These are phyloP conservation scores for Tachina lurida DNA, from an alignment of 2,888 invertebrate species.

Conservation along the genomic window DNA sequence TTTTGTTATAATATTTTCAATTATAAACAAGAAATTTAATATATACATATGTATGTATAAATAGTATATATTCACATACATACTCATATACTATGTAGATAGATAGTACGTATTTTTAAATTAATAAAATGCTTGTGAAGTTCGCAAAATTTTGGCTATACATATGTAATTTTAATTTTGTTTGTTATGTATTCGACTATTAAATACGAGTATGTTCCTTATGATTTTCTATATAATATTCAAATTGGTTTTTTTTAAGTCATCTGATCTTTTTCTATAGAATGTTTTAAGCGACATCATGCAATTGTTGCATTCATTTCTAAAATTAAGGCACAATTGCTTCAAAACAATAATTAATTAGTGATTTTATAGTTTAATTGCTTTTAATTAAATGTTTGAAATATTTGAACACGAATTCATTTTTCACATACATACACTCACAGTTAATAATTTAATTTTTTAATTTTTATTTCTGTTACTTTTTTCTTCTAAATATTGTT, in stretches of 20 bases:
- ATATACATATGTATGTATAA: too few relatives aligned
- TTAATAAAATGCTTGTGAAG: too few relatives aligned
- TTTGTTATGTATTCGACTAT: too few relatives aligned
- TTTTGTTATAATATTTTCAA: too few relatives aligned
- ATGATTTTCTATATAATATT: neutral
- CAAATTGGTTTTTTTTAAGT: neutral
- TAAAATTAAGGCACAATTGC: constrained; percentile 26
- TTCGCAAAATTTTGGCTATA: too few relatives aligned
- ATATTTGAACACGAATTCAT: constrained; percentile 55
- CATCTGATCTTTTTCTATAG: neutral
- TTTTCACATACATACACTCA: constrained; percentile 30
- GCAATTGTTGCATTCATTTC: constrained; percentile 58
- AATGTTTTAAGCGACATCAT: constrained; percentile 42
- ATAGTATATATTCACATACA: too few relatives aligned
- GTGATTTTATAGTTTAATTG: constrained; percentile 67
- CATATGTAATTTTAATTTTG: too few relatives aligned
- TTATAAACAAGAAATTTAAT: too few relatives aligned
- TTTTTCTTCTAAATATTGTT: neutral
- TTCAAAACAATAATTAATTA: constrained; percentile 55
- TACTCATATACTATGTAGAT: too few relatives aligned
- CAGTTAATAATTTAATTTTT: neutral
- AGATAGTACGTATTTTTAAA: too few relatives aligned
- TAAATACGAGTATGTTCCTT: neutral
- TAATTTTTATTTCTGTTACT: neutral
- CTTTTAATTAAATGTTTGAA: constrained; percentile 66